These are phyloP conservation scores for Neogobius melanostomus DNA, from an alignment of 2,113 vertebrate genomes.

Conservation along the genomic window DNA sequence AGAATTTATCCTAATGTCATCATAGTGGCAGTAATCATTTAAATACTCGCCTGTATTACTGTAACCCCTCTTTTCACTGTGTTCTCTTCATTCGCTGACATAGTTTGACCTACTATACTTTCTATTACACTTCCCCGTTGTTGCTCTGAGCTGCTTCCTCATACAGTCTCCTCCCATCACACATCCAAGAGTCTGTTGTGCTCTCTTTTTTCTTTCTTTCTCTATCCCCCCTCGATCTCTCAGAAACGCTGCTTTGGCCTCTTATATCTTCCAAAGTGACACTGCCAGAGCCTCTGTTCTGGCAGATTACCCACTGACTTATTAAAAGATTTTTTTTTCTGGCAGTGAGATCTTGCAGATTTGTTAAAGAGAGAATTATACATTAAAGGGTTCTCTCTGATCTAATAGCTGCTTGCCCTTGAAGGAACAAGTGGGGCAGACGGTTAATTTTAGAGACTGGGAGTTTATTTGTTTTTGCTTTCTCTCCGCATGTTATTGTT, in stretches of 20 bases:
- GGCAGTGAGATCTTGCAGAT: slow-evolving; percentile 35
- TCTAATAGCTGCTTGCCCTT: slow-evolving; percentile 60
- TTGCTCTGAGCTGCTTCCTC: slow-evolving; percentile 21
- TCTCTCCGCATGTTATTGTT: slow-evolving; percentile 13
- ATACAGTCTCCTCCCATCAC: slow-evolving; percentile 27
- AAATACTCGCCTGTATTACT: neutral
- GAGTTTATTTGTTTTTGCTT: slow-evolving; percentile 26
- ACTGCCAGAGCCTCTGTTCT: slow-evolving; percentile 37
- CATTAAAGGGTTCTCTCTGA: slow-evolving; percentile 67
- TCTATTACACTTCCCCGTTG: slow-evolving; percentile 24
- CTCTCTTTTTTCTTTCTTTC: slow-evolving; percentile 14
- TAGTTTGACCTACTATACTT: slow-evolving; percentile 16
- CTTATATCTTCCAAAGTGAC: slow-evolving; percentile 41
- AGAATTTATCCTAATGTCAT: too few relatives aligned
- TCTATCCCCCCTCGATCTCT: slow-evolving; percentile 31
- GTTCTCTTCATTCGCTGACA: slow-evolving; percentile 19
- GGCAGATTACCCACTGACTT: slow-evolving; percentile 43
- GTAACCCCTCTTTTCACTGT: neutral
- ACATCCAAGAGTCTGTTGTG: slow-evolving; percentile 4
- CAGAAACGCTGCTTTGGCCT: slow-evolving; percentile 41
- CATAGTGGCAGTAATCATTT: neutral
- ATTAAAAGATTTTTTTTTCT: slow-evolving; percentile 46
- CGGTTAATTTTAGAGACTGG: slow-evolving; percentile 47
- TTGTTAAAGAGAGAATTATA: slow-evolving; percentile 71
- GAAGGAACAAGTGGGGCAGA: slow-evolving; percentile 33